phyloP scores from a whole-genome alignment of 2,113 vertebrate genomes.

The Aplodontia rufa region DNA sequence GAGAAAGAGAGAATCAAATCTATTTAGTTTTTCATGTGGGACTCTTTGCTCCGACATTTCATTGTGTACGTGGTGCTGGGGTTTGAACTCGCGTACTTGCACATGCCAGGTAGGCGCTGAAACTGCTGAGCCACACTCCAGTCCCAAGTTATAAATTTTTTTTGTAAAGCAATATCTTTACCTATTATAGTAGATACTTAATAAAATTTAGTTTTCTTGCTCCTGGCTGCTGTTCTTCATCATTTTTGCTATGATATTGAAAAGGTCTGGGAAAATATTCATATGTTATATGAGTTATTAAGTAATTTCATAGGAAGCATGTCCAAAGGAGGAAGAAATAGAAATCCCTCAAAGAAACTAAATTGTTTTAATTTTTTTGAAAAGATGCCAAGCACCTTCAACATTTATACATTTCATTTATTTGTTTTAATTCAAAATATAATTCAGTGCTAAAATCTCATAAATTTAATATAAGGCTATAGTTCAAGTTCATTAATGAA shows the following conservation, averaged over 20 bases:
- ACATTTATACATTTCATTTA: background rate
- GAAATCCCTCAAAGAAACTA: background rate
- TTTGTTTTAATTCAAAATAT: slow-evolving; percentile 31
- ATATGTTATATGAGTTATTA: background rate
- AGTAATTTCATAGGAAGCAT: background rate
- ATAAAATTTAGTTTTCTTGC: background rate
- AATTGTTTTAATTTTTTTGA: background rate
- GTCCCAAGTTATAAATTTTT: no score
- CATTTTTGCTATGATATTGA: background rate
- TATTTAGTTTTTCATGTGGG: no score
- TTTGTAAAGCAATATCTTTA: background rate
- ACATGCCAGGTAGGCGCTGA: no score
- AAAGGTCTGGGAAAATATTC: background rate
- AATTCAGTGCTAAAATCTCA: background rate
- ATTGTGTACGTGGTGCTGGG: no score
- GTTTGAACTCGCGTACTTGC: no score
- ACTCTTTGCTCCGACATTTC: no score
- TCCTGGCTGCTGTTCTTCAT: background rate
- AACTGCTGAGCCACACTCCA: no score
- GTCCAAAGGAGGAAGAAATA: background rate
- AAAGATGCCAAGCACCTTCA: background rate
- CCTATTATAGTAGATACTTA: background rate
- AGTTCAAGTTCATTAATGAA: slow-evolving; percentile 15
- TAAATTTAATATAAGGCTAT: background rate
- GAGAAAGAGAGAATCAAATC: no score